phyloP scores from a whole-genome alignment of 2,888 invertebrate species.

The Mesorhabditis spiculigera region DNA sequence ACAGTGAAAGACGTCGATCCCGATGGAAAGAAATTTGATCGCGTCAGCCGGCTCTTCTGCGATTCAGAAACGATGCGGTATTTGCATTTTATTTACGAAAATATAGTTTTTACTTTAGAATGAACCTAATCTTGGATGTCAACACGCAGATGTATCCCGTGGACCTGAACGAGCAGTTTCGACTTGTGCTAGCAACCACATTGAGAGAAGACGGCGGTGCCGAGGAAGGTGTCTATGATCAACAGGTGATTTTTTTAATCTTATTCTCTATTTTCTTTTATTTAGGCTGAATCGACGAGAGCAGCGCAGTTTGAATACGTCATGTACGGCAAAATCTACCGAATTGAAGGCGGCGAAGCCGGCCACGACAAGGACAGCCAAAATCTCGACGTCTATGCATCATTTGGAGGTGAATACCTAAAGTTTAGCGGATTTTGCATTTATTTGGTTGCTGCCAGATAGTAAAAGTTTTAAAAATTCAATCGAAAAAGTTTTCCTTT shows the following conservation, averaged over 20 bases:
- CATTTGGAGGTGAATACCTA: slow-evolving; percentile 78
- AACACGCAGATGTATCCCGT: slow-evolving; percentile 93
- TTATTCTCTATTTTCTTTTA: slow-evolving; percentile 12
- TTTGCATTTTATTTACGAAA: not conserved
- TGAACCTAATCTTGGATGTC: slow-evolving; percentile 96
- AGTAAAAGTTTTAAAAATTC: not conserved
- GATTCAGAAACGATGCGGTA: slow-evolving; percentile 69
- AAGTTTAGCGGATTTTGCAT: not conserved
- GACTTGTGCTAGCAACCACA: slow-evolving; percentile 81
- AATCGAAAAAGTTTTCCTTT: not conserved
- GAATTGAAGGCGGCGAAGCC: slow-evolving; percentile 89
- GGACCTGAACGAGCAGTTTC: slow-evolving; percentile 70
- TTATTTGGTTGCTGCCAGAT: not conserved
- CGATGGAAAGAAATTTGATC: slow-evolving; percentile 96
- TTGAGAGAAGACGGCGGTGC: slow-evolving; percentile 92
- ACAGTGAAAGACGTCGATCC: slow-evolving; percentile 99
- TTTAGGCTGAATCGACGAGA: slow-evolving; percentile 48
- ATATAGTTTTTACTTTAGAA: slow-evolving; percentile 73
- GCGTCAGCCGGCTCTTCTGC: slow-evolving; percentile 79
- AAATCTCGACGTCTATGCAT: slow-evolving; percentile 86
- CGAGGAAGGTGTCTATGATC: slow-evolving; percentile 91
- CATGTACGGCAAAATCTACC: slow-evolving; percentile 94
- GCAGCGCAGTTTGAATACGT: slow-evolving; percentile 97
- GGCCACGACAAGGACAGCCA: slow-evolving; percentile 74
- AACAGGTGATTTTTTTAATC: slow-evolving; percentile 61